These are phyloP conservation scores for Siderastrea radians DNA, from an alignment of 92 coral and sea anemone species.

Conservation along the genomic window DNA sequence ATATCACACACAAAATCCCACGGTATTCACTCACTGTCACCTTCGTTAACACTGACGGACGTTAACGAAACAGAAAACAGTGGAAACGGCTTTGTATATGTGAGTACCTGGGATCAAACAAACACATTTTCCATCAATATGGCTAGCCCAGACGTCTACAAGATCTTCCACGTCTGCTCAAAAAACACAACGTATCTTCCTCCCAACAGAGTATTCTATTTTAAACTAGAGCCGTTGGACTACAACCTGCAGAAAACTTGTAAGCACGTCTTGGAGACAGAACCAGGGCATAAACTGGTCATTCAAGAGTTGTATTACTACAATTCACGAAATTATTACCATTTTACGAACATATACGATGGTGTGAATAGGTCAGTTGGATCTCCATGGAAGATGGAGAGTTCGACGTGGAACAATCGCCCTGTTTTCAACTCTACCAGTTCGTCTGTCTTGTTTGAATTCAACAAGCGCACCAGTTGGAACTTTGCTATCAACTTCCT, in stretches of 20 bases:
- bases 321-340: not conserved
- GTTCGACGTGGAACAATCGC: constrained; percentile 38
- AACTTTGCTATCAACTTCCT: constrained; percentile 31
- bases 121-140: constrained; percentile 33
- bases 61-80: constrained; percentile 44
- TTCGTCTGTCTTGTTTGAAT: constrained; percentile 23
- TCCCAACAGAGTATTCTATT: constrained; percentile 30
- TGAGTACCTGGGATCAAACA: constrained; percentile 35
- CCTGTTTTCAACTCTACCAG: constrained; percentile 45
- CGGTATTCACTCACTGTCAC: constrained; percentile 53
- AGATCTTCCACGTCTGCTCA: constrained; percentile 37
- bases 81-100: constrained; percentile 42
- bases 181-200: constrained; percentile 40
- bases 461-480: constrained; percentile 1
- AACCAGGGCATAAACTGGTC: constrained; percentile 51
- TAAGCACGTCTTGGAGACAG: constrained; percentile 50
- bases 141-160: constrained; percentile 45
- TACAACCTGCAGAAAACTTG: constrained; percentile 3
- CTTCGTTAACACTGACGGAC: constrained; percentile 52
- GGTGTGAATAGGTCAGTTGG: constrained; percentile 31
- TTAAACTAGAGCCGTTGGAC: constrained; percentile 3
- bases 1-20: constrained; percentile 50
- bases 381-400: constrained; percentile 33
- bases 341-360: constrained; percentile 36
- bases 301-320: constrained; percentile 51